Conservation (phyloP, 2,888 invertebrate genomes). For the Cephalotes varians region DNA sequence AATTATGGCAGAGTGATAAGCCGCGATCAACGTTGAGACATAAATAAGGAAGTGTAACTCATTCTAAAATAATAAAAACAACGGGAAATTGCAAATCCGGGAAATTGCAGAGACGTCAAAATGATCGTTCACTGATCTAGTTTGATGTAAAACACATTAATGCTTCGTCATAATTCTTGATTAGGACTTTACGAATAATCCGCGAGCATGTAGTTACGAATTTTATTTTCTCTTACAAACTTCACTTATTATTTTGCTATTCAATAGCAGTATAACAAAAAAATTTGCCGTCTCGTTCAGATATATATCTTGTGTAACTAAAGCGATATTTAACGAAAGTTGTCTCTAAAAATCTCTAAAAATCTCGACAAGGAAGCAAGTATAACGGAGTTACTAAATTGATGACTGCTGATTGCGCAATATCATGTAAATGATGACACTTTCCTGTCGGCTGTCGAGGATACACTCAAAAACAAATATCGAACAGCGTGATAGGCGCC, state of each 20-base stretch:
- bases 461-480: background rate
- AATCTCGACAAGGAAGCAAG: background rate
- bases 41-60: conserved; percentile 7
- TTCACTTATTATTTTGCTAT: background rate
- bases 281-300: background rate
- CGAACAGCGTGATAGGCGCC: background rate
- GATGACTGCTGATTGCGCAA: conserved; percentile 76
- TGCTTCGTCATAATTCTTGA: background rate
- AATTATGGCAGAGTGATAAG: background rate
- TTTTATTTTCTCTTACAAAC: background rate
- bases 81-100: background rate
- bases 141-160: background rate
- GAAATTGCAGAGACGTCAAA: background rate
- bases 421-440: conserved; percentile 73
- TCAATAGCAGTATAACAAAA: background rate
- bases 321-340: background rate
- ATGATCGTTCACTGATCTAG: background rate
- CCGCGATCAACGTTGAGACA: background rate
- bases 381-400: conserved; percentile 48
- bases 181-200: background rate
- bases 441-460: conserved; percentile 32
- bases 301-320: background rate
- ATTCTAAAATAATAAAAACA: conserved; percentile 1
- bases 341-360: background rate
- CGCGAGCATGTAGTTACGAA: background rate